These are phyloP conservation scores for Isoperla grammatica DNA, from an alignment of 2,888 invertebrate species.

Conservation along the genomic window DNA sequence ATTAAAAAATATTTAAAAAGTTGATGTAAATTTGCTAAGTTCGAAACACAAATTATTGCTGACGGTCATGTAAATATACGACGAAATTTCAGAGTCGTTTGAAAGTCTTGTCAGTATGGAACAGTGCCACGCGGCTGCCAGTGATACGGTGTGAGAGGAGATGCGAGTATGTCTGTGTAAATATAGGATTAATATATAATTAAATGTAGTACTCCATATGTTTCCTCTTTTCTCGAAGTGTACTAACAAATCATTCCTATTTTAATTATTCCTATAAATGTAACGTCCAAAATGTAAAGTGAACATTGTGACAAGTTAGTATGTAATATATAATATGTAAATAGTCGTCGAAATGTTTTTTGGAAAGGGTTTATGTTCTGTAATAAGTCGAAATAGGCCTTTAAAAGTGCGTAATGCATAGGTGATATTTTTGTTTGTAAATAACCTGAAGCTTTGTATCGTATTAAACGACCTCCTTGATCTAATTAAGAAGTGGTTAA, in stretches of 20 bases:
- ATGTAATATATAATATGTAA: constrained; percentile 12
- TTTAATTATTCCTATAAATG: constrained; percentile 15
- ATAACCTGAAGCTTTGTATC: not conserved
- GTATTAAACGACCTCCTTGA: too few species aligned
- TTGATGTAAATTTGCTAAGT: too few species aligned
- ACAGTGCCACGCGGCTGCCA: too few species aligned
- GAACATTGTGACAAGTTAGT: constrained; percentile 5
- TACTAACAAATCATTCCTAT: constrained; percentile 14
- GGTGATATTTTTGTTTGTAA: constrained; percentile 16
- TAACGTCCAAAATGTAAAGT: constrained; percentile 12
- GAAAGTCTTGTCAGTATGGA: too few species aligned
- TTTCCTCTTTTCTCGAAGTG: not conserved
- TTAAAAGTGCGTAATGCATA: constrained; percentile 7
- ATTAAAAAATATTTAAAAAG: too few species aligned
- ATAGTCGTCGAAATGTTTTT: constrained; percentile 3
- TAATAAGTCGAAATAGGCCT: constrained; percentile 8
- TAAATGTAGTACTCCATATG: not conserved
- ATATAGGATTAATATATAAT: not conserved
- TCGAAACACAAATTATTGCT: too few species aligned
- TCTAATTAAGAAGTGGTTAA: too few species aligned
- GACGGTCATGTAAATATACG: too few species aligned
- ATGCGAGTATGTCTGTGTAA: not conserved
- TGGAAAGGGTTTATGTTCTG: constrained; percentile 9
- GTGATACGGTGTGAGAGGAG: not conserved
- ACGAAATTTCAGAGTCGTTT: too few species aligned